These are phyloP conservation scores for Phenganax stokvisi DNA, from an alignment of 92 coral and sea anemone genomes.

Conservation along the genomic window DNA sequence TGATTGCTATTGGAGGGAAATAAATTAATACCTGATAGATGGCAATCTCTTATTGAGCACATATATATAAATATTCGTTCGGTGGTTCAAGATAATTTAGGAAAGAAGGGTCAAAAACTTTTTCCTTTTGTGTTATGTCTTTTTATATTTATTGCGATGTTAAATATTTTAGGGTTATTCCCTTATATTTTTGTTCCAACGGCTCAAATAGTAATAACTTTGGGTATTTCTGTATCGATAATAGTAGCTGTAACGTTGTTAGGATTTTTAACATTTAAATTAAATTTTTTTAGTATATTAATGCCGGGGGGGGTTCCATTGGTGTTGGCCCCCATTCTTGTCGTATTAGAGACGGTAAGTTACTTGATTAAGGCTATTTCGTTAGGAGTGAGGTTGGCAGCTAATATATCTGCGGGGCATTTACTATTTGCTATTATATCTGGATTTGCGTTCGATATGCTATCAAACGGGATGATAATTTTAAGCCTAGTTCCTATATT, in stretches of 20 bases:
- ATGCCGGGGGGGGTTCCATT: conserved; percentile 85
- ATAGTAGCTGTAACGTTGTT: conserved; percentile 44
- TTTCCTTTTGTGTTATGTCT: conserved; percentile 41
- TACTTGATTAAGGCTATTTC: conserved; percentile 71
- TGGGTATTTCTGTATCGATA: conserved; percentile 39
- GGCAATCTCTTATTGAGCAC: conserved; percentile 36
- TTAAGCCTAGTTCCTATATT: conserved; percentile 56
- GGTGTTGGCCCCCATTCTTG: conserved; percentile 70
- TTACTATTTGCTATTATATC: conserved; percentile 77
- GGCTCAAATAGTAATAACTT: conserved; percentile 44
- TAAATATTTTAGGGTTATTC: conserved; percentile 41
- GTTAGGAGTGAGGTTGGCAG: conserved; percentile 79
- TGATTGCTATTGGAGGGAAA: conserved; percentile 33
- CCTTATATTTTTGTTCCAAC: conserved; percentile 44
- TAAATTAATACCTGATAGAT: conserved; percentile 42
- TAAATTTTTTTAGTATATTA: conserved; percentile 62
- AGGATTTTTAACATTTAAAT: conserved; percentile 56
- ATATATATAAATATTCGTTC: conserved; percentile 31
- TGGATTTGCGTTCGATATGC: conserved; percentile 68
- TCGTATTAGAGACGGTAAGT: conserved; percentile 68
- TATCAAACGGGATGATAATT: conserved; percentile 51
- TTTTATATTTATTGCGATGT: conserved; percentile 43
- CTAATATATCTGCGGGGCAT: conserved; percentile 82
- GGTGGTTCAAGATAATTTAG: conserved; percentile 39
- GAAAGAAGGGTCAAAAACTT: conserved; percentile 35